Percentiles rank a stretch among this genome's conserved stretches.
Conservation (phyloP, 2,888 invertebrate genomes). For the Ochropleura leucogaster region DNA sequence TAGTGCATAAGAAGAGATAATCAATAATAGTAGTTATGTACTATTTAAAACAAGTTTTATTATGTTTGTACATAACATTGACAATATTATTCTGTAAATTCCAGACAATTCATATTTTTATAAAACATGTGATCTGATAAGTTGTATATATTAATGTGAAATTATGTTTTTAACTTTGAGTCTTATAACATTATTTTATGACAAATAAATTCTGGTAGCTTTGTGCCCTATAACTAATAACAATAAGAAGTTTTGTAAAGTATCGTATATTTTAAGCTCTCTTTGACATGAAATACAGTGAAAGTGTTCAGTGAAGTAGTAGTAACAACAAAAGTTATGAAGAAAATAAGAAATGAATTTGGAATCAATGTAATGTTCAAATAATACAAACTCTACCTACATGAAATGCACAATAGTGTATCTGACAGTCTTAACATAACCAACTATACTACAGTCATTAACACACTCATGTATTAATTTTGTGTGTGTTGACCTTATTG, state of each 20-base stretch:
- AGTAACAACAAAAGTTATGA: background rate
- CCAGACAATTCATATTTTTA: conserved; percentile 44
- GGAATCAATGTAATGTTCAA: background rate
- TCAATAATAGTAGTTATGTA: conserved; percentile 2
- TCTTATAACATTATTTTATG: conserved; percentile 24
- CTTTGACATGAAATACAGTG: background rate
- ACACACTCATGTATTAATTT: background rate
- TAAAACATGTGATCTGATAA: conserved; percentile 45
- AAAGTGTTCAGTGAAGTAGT: background rate
- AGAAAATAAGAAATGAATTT: background rate
- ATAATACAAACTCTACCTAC: background rate
- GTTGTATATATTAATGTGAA: conserved; percentile 30
- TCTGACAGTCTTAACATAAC: background rate
- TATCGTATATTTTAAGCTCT: background rate
- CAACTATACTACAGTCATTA: background rate
- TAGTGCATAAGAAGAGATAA: background rate
- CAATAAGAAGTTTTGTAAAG: background rate
- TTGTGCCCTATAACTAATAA: conserved; percentile 13
- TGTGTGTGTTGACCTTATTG: conserved; percentile 1
- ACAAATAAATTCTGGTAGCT: conserved; percentile 23
- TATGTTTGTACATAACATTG: conserved; percentile 44
- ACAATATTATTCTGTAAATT: conserved; percentile 34
- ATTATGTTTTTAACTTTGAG: conserved; percentile 28
- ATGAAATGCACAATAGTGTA: background rate
- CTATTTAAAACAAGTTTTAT: conserved; percentile 10